These are phyloP conservation scores for Eurytoma californica DNA, from an alignment of 2,888 invertebrate genomes.

Conservation along the genomic window DNA sequence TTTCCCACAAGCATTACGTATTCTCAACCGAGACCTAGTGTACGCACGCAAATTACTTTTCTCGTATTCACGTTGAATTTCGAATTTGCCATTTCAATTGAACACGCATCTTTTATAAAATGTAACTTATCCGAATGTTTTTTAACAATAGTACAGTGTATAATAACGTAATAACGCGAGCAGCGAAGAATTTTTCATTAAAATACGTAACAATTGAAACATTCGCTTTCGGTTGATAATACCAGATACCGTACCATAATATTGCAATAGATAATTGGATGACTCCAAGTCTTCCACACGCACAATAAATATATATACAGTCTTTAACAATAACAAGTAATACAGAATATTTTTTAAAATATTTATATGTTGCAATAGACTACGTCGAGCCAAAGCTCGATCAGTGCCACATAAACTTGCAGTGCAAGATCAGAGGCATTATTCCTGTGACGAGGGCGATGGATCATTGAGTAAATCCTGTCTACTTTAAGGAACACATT, in stretches of 20 bases:
- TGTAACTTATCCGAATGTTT: not conserved
- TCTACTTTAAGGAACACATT: conserved; percentile 71
- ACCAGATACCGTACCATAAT: conserved; percentile 36
- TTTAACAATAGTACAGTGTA: not conserved
- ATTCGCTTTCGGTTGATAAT: conserved; percentile 42
- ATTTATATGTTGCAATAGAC: conserved; percentile 57
- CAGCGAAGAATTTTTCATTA: not conserved
- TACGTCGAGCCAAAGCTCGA: conserved; percentile 50
- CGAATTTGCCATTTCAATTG: conserved; percentile 1
- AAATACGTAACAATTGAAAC: not conserved
- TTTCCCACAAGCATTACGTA: conserved; percentile 30
- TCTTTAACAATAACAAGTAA: conserved; percentile 36
- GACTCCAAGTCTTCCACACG: conserved; percentile 50
- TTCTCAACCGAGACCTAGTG: conserved; percentile 37
- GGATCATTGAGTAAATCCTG: conserved; percentile 62
- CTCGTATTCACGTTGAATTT: not conserved
- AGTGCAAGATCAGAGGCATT: conserved; percentile 56
- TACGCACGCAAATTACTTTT: not conserved
- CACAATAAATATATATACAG: conserved; percentile 54
- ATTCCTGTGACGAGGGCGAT: conserved; percentile 52
- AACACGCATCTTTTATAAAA: not conserved
- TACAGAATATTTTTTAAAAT: conserved; percentile 55
- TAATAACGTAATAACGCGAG: not conserved
- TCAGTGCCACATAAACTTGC: conserved; percentile 51
- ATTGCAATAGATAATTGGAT: conserved; percentile 49